Conservation (phyloP, 2,113 vertebrate species). For the Edolisoma coerulescens region DNA sequence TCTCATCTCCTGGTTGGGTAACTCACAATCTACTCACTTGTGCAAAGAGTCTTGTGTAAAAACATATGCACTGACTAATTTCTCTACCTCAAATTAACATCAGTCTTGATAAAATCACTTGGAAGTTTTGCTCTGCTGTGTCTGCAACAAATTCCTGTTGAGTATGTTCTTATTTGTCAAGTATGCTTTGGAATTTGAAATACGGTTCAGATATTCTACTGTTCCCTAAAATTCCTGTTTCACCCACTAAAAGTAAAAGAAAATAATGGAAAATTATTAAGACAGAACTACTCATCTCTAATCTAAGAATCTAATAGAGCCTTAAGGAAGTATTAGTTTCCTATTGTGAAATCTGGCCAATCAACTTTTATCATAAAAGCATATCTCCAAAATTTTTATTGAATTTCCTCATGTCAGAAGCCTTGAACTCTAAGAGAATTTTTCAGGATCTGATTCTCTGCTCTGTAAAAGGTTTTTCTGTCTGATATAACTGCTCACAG, state of each 20-base stretch:
- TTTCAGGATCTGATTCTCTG: not conserved
- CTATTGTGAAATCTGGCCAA: not conserved
- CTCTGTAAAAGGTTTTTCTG: not conserved
- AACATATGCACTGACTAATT: not conserved
- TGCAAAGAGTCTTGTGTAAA: not conserved
- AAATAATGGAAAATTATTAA: not conserved
- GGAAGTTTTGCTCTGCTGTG: not conserved
- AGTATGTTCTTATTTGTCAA: not conserved
- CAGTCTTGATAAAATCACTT: not conserved
- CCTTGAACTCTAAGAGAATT: not conserved
- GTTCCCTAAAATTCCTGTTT: not conserved
- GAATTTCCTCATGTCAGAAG: not conserved
- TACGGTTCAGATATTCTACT: not conserved
- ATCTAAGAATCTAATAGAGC: not conserved
- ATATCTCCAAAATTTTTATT: not conserved
- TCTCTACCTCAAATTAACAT: not conserved
- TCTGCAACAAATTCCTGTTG: not conserved
- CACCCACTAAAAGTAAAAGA: not conserved
- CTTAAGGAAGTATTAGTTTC: not conserved
- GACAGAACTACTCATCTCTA: not conserved
- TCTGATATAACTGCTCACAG: not conserved
- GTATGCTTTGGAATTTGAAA: not conserved
- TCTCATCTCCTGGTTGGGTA: not conserved
- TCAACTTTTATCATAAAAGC: not conserved
- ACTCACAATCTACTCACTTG: fast-evolving